Evolutionary conservation across 2,113 vertebrate genomes (phyloP).

Genomic region (Rhinichthys klamathensis): DNA sequence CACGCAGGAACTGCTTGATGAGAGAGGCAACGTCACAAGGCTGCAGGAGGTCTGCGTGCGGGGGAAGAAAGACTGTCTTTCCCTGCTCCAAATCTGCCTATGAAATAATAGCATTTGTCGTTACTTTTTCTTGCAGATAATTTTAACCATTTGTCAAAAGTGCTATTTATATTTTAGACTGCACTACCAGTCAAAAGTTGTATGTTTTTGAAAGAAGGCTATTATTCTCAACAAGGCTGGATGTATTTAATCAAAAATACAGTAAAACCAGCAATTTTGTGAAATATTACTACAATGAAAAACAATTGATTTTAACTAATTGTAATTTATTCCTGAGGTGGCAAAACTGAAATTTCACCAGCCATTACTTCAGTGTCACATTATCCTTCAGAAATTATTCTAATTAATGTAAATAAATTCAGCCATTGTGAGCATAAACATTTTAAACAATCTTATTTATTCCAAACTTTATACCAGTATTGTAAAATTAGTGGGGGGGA

Average conservation of each 20-base stretch:
- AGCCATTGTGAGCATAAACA: background rate
- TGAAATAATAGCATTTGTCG: background rate
- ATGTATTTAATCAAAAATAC: background rate
- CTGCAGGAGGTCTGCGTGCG: constrained; percentile 49
- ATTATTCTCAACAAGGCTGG: background rate
- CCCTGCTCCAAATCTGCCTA: constrained; percentile 61
- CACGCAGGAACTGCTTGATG: constrained; percentile 71
- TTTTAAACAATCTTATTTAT: background rate
- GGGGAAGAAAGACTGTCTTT: constrained; percentile 46
- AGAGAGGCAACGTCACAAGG: constrained; percentile 68
- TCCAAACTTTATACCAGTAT: background rate
- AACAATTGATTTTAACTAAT: background rate
- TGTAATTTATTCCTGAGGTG: background rate
- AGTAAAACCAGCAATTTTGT: background rate
- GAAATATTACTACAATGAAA: background rate
- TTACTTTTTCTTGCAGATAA: background rate
- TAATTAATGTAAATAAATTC: background rate
- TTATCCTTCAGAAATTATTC: background rate
- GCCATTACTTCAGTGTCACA: background rate
- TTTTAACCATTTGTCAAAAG: background rate
- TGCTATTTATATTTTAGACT: background rate
- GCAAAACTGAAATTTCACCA: background rate
- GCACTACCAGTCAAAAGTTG: background rate
- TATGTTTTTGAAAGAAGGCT: background rate
- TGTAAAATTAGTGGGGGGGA: background rate